Evolutionary conservation across 1,140 invertebrate genomes (phyloP), one percentile per base, ranked within the genome.

Genomic region (Gyrodactylus bullatarudis): DNA sequence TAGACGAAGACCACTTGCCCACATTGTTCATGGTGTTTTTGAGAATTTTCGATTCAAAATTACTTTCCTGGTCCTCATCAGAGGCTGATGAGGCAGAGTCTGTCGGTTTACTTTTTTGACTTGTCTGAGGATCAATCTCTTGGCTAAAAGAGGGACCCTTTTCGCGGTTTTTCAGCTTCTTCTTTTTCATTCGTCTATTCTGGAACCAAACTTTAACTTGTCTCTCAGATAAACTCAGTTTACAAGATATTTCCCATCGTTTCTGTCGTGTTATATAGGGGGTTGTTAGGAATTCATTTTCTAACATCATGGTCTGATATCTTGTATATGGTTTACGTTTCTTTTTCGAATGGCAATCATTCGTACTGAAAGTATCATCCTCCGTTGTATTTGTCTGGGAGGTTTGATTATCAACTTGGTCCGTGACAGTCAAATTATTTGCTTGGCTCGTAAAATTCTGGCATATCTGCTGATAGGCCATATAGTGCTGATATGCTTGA

Each of bases 101-200:
- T n/a, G n/a, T n/a, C n/a, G n/a, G n/a, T n/a, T n/a, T n/a, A n/a
- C n/a, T n/a, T n/a, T n/a, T n/a, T n/a, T n/a, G n/a, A n/a, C n/a
- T n/a, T n/a, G n/a, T n/a, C n/a, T n/a, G n/a, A n/a, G n/a, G n/a
- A n/a, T n/a, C n/a, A n/a, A n/a, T n/a, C n/a, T n/a, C n/a, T n/a
- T n/a, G n/a, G n/a, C n/a, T n/a, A n/a, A n/a, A n/a, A n/a, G n/a
- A 54, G n/a, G 34, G n/a, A 54, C 8, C 34, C 34, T 54, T 54
- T n/a, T 54, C 34, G 8, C 34, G 34, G n/a, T 54, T 71, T 74
- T 79, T 79, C 24, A 80, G 75, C 84, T 96, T 95, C 85, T 95
- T 96, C 88, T 91, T 92, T 82, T 95, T 96, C 92, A 95, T 96
- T 75, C 92, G 84, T 74, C 92, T 83, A 82, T 96, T 96, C 83